These are phyloP conservation scores for Megaceryle maxima DNA, from an alignment of 2,113 vertebrate species.

Conservation along the genomic window DNA sequence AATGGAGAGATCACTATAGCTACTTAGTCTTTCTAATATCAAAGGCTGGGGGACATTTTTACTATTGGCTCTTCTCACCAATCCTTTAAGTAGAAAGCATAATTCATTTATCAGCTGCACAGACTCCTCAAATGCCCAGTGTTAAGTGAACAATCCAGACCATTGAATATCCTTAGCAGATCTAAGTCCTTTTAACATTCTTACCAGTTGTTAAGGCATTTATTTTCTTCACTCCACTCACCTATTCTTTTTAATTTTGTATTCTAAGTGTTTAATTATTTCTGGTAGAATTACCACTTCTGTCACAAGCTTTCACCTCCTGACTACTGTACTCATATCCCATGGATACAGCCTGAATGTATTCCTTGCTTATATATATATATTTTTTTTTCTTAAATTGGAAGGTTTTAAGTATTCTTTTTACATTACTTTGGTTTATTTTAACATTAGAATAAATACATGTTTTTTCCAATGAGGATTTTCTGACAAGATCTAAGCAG, in stretches of 20 bases:
- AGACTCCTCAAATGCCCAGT: background rate
- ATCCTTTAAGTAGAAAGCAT: background rate
- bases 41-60: background rate
- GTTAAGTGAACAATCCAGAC: background rate
- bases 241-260: background rate
- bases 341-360: background rate
- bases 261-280: constrained; percentile 13
- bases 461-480: no score
- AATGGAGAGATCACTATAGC: background rate
- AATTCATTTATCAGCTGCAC: background rate
- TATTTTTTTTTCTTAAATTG: no score
- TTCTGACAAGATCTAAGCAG: no score
- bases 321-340: background rate
- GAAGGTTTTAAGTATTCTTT: no score
- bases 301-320: background rate
- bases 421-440: no score
- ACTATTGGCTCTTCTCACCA: background rate
- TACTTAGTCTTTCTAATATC: background rate
- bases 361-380: constrained; percentile 1
- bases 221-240: background rate
- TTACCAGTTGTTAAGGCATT: background rate
- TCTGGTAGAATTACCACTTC: background rate
- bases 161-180: background rate
- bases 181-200: background rate
- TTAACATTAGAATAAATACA: no score